Conservation (phyloP, 2,113 vertebrate genomes). For the Oxyruncus cristatus region DNA sequence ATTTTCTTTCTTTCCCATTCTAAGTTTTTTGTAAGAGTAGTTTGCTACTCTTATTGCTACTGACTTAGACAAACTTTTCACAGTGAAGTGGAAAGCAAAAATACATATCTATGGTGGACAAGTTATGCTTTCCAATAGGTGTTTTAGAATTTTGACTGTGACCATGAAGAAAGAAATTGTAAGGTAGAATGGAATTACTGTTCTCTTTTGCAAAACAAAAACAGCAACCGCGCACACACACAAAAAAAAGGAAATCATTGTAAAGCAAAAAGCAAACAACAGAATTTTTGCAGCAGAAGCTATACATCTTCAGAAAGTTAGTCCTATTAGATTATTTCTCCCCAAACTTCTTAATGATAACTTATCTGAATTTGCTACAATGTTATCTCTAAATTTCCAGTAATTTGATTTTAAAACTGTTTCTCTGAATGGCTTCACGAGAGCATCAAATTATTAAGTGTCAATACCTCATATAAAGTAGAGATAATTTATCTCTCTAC, state of each 20-base stretch:
- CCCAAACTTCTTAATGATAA: not conserved
- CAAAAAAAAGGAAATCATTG: not conserved
- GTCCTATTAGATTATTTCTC: not conserved
- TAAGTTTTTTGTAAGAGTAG: not conserved
- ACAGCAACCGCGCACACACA: not conserved
- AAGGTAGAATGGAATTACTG: not conserved
- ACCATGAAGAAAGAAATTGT: not conserved
- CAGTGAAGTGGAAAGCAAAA: not conserved
- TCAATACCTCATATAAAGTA: conserved; percentile 50
- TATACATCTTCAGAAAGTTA: not conserved
- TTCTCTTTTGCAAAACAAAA: not conserved
- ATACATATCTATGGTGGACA: not conserved
- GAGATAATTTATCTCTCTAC: conserved; percentile 46
- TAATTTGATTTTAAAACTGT: conserved; percentile 17
- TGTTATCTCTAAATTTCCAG: conserved; percentile 44
- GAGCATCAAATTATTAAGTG: conserved; percentile 60
- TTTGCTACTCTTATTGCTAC: not conserved
- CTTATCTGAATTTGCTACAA: not conserved
- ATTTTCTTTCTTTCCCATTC: not conserved
- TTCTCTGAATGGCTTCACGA: conserved; percentile 41
- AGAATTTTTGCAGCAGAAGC: not conserved
- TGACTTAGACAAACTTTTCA: not conserved
- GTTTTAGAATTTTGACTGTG: not conserved
- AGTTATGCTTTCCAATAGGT: not conserved
- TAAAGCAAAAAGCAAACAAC: not conserved